Evolutionary conservation across 1,140 invertebrate genomes (phyloP), one percentile per base, ranked within the genome.

Genomic region (Drosophila kikkawai): DNA sequence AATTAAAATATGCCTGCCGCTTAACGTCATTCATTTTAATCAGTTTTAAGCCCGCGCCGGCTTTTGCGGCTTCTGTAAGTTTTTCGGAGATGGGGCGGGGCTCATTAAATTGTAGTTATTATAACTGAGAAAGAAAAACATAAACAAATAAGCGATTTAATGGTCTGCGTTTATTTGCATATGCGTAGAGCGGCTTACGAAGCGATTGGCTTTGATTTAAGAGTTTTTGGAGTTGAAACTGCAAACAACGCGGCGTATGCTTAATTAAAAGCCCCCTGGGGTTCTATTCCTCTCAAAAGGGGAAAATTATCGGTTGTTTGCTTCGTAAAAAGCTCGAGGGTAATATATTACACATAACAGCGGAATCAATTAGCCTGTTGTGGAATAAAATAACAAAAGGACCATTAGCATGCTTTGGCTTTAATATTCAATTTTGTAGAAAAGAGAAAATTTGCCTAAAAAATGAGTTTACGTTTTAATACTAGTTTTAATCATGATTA

Each of bases 1-100:
- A 90, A 90, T 90, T 90, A 90, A 90, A 88, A 88, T 88, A 90
- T 90, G 85, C 85, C 74, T 60, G 74, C 75, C 84, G 84, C 84
- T 88, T 88, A 88, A 84, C 75, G 81, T 90, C 85, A 90, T 88
- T 85, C 81, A 85, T 90, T 88, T 88, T 88, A 90, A 90, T 90
- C 86, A 90, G 86, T 91, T 90, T 90, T 90, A 90, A 90, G 80
- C 81, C 77, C 79, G 70, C 50, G 75, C 66, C 68, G 64, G 78
- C 73, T 88, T 67, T 75, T 84, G 84, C 50, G 78, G 84, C 70
- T 70, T 57, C 50, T 87, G 45, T 47, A 47, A 56, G 65, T 67
- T 50, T 56, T 22, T 59, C 34, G 42, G 17, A 15, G 34, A 36
- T 8, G 22, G 22, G 42, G 45, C 55, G n/a, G 47, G 42, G 13